phyloP scores from a whole-genome alignment of 2,113 vertebrate species.

The Halichoerus grypus region DNA sequence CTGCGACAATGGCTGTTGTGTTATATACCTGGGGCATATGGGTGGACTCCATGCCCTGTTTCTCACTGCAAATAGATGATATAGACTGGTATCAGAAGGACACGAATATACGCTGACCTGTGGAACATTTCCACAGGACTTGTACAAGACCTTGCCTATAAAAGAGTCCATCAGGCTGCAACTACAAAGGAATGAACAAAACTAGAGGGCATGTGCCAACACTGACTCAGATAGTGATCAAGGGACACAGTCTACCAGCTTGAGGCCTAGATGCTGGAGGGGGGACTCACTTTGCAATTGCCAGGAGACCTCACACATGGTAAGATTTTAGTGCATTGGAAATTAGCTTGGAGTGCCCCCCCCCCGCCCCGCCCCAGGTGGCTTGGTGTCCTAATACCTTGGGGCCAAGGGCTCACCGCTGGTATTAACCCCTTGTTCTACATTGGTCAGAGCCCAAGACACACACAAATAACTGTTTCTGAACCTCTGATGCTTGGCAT shows the following conservation, averaged over 20 bases:
- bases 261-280: not conserved
- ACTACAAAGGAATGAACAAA: not conserved
- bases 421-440: not conserved
- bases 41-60: not conserved
- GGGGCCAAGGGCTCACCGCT: not conserved
- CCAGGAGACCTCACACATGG: not conserved
- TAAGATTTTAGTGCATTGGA: not conserved
- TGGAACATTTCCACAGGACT: not conserved
- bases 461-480: not conserved
- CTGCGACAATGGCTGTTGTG: not conserved
- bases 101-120: not conserved
- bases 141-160: not conserved
- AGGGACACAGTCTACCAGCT: not conserved
- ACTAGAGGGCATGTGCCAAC: not conserved
- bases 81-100: not conserved
- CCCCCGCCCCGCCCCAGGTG: not conserved
- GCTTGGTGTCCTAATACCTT: not conserved
- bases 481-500: not conserved
- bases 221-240: not conserved
- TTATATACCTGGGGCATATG: not conserved
- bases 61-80: not conserved
- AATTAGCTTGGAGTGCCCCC: not conserved
- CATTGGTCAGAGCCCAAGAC: not conserved
- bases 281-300: not conserved
- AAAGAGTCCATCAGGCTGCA: not conserved